Conservation (phyloP, 2,888 invertebrate species). For the Physocephala rufipes region DNA sequence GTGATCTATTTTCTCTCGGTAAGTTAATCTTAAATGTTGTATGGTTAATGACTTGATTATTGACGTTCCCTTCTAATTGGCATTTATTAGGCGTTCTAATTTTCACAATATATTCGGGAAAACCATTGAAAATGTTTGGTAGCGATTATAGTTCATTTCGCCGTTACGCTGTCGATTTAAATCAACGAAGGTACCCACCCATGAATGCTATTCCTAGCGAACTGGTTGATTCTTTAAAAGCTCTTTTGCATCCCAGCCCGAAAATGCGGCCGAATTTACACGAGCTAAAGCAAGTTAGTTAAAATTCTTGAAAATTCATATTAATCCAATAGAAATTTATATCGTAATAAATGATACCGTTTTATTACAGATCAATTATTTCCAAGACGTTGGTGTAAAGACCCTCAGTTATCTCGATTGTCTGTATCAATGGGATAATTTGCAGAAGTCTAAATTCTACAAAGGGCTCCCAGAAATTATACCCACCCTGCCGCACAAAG, state of each 20-base stretch:
- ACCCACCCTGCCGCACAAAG: slow-evolving; percentile 86
- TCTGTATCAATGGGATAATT: slow-evolving; percentile 95
- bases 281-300: slow-evolving; percentile 84
- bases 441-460: slow-evolving; percentile 97
- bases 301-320: not conserved
- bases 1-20: slow-evolving; percentile 93
- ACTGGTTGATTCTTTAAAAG: slow-evolving; percentile 83
- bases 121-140: slow-evolving; percentile 73
- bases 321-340: not conserved
- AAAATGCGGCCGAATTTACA: slow-evolving; percentile 90
- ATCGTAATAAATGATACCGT: not conserved
- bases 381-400: slow-evolving; percentile 96
- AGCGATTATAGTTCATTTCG: slow-evolving; percentile 75
- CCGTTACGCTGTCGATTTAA: slow-evolving; percentile 75
- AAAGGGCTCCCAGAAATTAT: slow-evolving; percentile 92
- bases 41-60: not conserved
- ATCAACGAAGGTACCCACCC: slow-evolving; percentile 71
- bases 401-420: slow-evolving; percentile 94
- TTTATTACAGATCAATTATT: slow-evolving; percentile 81
- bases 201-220: slow-evolving; percentile 78
- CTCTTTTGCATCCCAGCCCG: slow-evolving; percentile 85
- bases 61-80: not conserved
- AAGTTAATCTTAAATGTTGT: slow-evolving; percentile 62
- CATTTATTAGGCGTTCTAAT: slow-evolving; percentile 68
- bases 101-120: slow-evolving; percentile 78